Evolutionary conservation across 2,888 invertebrate species (phyloP), one percentile per base, ranked within the genome.

Genomic region (Lithosia quadra): DNA sequence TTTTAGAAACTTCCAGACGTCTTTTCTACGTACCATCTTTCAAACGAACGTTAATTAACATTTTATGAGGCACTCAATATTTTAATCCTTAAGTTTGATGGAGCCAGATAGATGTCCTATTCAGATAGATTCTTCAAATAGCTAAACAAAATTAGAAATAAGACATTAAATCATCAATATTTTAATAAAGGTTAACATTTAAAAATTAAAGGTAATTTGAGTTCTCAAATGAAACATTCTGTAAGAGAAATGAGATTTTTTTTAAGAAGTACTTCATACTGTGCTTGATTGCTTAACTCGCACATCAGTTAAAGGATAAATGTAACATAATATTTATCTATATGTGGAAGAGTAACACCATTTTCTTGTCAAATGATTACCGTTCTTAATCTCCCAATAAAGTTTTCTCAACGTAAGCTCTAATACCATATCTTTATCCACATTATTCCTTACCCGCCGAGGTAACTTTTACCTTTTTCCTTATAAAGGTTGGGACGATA

Each of bases 401-500:
- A 61, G 13, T 33, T 58, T 53, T 43, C 43, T 49, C 4, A 59
- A 49, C 28, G 61, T 55, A 65, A n/a, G 53, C 22, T 28, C 58
- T 71, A 63, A 66, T 70, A 63, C 63, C 43, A 70, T 69, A 66
- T 70, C 73, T 71, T 64, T 63, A 63, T 62, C 53, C 49, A 21
- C 66, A 67, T 65, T 71, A 75, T 67, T 69, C 57, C 57, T 63
- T 63, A 24, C 33, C 33, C 43, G 22, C 34, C 58, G 33, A 62
- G 64, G 62, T 59, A 62, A 22, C 56, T 69, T 71, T 67, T 70
- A 69, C 63, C 69, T 63, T 65, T 64, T 66, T 34, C 73, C 69
- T 9, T 66, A 56, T 62, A 75, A 56, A 69, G 82, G 80, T 80
- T 81, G 74, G 73, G 80, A 79, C 59, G 22, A 67, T 69, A 56